These are phyloP conservation scores for Acanthopleura granulata DNA, from an alignment of 2,888 invertebrate species.

Conservation along the genomic window DNA sequence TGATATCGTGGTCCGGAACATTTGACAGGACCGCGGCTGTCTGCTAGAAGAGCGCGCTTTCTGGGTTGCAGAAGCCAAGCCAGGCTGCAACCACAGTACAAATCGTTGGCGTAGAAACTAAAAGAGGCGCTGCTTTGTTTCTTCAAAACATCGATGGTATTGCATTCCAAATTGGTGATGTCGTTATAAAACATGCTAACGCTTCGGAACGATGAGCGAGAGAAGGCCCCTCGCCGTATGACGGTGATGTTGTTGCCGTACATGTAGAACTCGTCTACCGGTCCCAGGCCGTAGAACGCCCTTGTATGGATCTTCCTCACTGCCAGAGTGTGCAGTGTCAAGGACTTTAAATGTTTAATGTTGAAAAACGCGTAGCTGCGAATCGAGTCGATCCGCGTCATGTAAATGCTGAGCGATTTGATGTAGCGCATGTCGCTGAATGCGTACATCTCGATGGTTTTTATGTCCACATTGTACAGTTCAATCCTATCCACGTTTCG, in stretches of 20 bases:
- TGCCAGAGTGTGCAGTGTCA: slow-evolving; percentile 18
- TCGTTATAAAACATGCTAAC: not conserved
- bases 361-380: slow-evolving; percentile 34
- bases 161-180: slow-evolving; percentile 1
- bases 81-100: slow-evolving; percentile 5
- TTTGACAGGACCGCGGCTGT: not conserved
- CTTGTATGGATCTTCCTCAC: slow-evolving; percentile 31
- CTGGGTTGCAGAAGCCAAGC: slow-evolving; percentile 3
- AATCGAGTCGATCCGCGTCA: slow-evolving; percentile 30
- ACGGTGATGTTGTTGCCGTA: slow-evolving; percentile 29
- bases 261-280: slow-evolving; percentile 21
- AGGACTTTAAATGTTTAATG: slow-evolving; percentile 22
- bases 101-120: slow-evolving; percentile 8
- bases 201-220: not conserved
- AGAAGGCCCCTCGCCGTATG: slow-evolving; percentile 28
- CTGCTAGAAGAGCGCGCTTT: not conserved
- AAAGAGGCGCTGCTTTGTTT: not conserved
- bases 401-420: slow-evolving; percentile 26
- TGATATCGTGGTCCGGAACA: not conserved
- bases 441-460: slow-evolving; percentile 28
- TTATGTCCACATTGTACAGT: slow-evolving; percentile 30
- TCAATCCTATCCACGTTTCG: slow-evolving; percentile 29
- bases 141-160: slow-evolving; percentile 3
- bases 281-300: slow-evolving; percentile 22
- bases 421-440: slow-evolving; percentile 25